Evolutionary conservation across 2,113 vertebrate genomes (phyloP).

Genomic region (Poeciliopsis occidentalis): DNA sequence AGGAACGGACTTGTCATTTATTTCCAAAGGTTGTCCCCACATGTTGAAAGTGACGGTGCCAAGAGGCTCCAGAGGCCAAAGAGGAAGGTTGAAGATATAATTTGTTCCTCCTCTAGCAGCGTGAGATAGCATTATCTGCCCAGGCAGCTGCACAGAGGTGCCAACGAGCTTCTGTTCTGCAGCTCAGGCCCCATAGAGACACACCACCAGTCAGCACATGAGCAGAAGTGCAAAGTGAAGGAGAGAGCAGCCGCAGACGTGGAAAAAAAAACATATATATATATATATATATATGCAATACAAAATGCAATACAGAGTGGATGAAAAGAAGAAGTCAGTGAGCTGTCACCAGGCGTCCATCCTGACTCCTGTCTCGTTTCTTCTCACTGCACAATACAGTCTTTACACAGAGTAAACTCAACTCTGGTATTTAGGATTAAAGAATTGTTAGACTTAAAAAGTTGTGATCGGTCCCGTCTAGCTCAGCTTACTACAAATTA

Average conservation of each 20-base stretch:
- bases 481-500: no score
- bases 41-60: constrained; percentile 23
- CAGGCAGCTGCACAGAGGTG: constrained; percentile 54
- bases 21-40: constrained; percentile 39
- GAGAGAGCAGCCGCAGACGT: no score
- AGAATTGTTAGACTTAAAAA: no score
- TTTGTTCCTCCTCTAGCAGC: constrained; percentile 52
- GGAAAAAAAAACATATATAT: neutral
- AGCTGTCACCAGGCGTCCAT: neutral
- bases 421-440: no score
- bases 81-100: constrained; percentile 47
- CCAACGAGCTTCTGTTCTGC: constrained; percentile 63
- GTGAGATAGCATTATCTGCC: constrained; percentile 58
- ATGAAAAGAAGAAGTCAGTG: neutral
- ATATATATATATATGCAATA: no score
- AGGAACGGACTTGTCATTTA: constrained; percentile 39
- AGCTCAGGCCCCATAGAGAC: constrained; percentile 38
- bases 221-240: no score
- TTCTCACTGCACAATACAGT: no score
- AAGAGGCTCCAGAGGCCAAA: neutral
- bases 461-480: no score
- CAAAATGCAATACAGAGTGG: neutral
- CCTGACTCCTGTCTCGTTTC: neutral
- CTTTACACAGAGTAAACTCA: no score
- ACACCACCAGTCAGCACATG: no score